These are phyloP conservation scores for Brachionus rotundiformis DNA, from an alignment of 1,140 invertebrate species.

Conservation along the genomic window DNA sequence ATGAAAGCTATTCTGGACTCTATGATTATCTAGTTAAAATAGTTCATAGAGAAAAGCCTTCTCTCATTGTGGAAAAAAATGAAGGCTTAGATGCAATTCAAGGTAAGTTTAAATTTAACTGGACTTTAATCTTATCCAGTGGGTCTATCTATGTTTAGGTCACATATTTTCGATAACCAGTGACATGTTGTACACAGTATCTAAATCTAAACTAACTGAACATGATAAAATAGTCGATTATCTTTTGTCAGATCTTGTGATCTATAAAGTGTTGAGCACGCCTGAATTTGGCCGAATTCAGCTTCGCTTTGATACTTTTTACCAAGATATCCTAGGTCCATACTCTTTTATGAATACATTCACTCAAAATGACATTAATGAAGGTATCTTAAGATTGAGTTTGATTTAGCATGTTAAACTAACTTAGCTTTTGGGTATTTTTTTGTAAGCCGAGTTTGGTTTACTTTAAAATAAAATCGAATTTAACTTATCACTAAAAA, in stretches of 20 bases:
- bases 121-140: background rate
- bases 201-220: slow-evolving; percentile 7
- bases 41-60: background rate
- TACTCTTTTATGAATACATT: slow-evolving; percentile 47
- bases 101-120: slow-evolving; percentile 16
- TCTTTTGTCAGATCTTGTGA: background rate
- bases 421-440: background rate
- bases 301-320: slow-evolving; percentile 29
- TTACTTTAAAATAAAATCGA: slow-evolving; percentile 4
- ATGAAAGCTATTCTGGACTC: background rate
- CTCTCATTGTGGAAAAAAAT: background rate
- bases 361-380: slow-evolving; percentile 21
- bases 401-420: slow-evolving; percentile 7
- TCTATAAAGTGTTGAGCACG: background rate
- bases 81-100: slow-evolving; percentile 5
- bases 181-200: slow-evolving; percentile 6
- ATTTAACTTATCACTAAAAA: slow-evolving; percentile 15
- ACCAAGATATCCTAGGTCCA: slow-evolving; percentile 24
- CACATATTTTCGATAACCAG: slow-evolving; percentile 33
- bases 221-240: slow-evolving; percentile 11
- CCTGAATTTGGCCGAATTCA: slow-evolving; percentile 37
- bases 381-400: slow-evolving; percentile 4
- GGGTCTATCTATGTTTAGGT: slow-evolving; percentile 2
- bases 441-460: background rate
- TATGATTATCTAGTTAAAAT: background rate